Evolutionary conservation across 2,113 vertebrate species (phyloP), one percentile per base, ranked within the genome.

Genomic region (Geothlypis trichas): DNA sequence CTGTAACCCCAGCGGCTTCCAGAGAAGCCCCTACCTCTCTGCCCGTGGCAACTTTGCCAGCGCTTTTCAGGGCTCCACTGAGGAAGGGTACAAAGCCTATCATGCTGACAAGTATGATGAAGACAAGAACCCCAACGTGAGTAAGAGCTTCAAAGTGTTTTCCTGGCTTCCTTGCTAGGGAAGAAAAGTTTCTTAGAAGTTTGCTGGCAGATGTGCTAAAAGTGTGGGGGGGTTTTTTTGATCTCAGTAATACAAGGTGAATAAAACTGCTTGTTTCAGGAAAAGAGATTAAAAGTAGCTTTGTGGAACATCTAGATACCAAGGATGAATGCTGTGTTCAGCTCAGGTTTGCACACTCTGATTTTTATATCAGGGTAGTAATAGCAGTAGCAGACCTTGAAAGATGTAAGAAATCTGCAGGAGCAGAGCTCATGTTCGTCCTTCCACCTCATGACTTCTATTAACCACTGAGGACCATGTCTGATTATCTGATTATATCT

Each of bases 101-200:
- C 96, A 92, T 2, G 84, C 61, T 30, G 97, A 99, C 97, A 98
- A 97, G 90, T 97, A 98, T 44, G 98, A 99, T 18, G 95, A 98
- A 78, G 97, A 98, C 33, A 95, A 98, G 91, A 99, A 99, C 93
- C 98, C 98, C n/a, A 96, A 97, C 15, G 99, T 99, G 96, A 98
- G 99, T 96, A 84, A 75, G 27, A 41, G 9, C 35, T 37, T 55
- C 37, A 6, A 31, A 21, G 39, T 28, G 19, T 54, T 91, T 69
- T 73, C 51, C 26, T 61, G 44, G 33, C 35, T 85, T 92, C 61
- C 57, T 74, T 63, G 23, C 44, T 72, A 42, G 57, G 55, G 44
- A 61, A 74, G 6, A 77, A 73, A 24, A 9, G 10, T 44, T 84
- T 41, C n/a, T 30, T 68, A 54, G 62, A 61, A 35, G 18, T 39